Conservation (phyloP, 2,888 invertebrate genomes). For the Elmis aenea region DNA sequence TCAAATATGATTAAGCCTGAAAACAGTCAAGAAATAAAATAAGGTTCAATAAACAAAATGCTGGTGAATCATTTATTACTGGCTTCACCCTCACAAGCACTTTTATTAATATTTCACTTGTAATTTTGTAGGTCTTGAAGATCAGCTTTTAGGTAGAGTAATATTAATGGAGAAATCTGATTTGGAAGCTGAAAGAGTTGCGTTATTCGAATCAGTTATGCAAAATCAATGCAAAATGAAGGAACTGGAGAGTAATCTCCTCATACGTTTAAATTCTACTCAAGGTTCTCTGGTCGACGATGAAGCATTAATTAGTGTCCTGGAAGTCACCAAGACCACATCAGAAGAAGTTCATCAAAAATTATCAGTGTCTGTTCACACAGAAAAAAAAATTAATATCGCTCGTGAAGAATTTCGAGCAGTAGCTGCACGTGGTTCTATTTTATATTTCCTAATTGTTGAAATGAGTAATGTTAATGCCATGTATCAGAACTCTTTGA, state of each 20-base stretch:
- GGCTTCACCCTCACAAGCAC: no score
- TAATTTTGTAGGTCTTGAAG: conserved; percentile 76
- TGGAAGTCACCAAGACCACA: conserved; percentile 75
- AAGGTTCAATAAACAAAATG: no score
- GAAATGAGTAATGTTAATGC: conserved; percentile 95
- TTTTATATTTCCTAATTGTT: conserved; percentile 91
- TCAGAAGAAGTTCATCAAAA: conserved; percentile 95
- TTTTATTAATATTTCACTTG: no score
- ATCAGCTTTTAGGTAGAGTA: conserved; percentile 88
- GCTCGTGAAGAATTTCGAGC: conserved; percentile 94
- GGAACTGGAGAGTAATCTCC: conserved; percentile 86
- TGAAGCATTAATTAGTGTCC: conserved; percentile 85
- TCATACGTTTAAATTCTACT: conserved; percentile 87
- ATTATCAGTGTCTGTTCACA: conserved; percentile 84
- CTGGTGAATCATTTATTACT: no score
- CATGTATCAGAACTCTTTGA: conserved; percentile 95
- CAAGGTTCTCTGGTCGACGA: conserved; percentile 94
- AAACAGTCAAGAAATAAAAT: no score
- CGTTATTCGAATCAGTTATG: conserved; percentile 92
- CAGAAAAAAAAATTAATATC: conserved; percentile 88
- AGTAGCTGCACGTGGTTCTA: conserved; percentile 90
- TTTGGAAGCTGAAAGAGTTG: conserved; percentile 88
- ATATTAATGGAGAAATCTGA: conserved; percentile 96
- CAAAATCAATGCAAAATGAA: conserved; percentile 95
- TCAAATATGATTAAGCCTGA: no score